Evolutionary conservation across 2,888 invertebrate genomes (phyloP).

Genomic region (Drosophila siamana): DNA sequence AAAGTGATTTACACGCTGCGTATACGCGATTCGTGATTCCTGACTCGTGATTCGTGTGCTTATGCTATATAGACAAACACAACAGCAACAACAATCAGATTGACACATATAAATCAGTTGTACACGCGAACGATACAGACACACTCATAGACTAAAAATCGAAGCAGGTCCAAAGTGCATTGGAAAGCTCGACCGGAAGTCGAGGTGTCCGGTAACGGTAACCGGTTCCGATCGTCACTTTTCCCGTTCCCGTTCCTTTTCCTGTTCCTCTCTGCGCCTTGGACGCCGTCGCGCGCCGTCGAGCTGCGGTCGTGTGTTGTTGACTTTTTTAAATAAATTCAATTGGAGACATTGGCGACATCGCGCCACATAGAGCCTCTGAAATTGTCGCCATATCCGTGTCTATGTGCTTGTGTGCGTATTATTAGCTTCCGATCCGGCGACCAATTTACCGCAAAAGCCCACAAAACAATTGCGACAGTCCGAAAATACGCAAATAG

Average conservation of each 20-base stretch:
- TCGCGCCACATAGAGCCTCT: conserved; percentile 13
- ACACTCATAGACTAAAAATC: conserved; percentile 42
- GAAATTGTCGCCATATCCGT: conserved; percentile 11
- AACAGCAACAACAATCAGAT: conserved; percentile 39
- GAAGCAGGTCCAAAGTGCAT: conserved; percentile 72
- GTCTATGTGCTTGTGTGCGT: conserved; percentile 39
- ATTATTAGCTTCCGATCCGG: conserved; percentile 77
- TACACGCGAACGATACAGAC: conserved; percentile 39
- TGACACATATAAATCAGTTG: conserved; percentile 67
- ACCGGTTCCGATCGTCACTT: conserved; percentile 86
- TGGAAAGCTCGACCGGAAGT: conserved; percentile 85
- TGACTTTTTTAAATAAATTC: conserved; percentile 58
- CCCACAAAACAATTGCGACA: conserved; percentile 48
- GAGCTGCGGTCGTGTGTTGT: conserved; percentile 25
- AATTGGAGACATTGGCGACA: conserved; percentile 49
- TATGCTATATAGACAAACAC: conserved; percentile 27
- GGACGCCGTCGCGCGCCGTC: conserved; percentile 13
- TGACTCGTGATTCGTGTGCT: conserved; percentile 34
- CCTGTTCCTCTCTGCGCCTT: conserved; percentile 84
- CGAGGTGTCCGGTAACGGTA: conserved; percentile 86
- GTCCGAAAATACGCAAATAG: conserved; percentile 25
- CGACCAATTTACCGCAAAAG: conserved; percentile 66
- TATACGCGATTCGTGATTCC: conserved; percentile 68
- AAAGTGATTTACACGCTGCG: conserved; percentile 70
- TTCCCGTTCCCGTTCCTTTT: conserved; percentile 86